phyloP scores from a whole-genome alignment of 2,888 invertebrate genomes.

The Nemapogon koenigi region DNA sequence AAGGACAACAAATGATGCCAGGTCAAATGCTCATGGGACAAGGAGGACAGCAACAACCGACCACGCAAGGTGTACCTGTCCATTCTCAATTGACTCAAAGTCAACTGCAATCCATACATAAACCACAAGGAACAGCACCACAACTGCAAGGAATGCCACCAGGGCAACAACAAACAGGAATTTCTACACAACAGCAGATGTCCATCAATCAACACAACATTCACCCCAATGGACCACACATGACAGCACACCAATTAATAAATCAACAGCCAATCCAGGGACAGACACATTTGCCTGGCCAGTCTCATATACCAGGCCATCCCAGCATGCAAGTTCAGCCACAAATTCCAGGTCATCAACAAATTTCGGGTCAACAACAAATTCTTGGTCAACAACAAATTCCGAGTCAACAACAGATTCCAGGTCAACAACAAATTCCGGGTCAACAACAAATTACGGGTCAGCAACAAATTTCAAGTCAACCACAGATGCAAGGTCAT shows the following conservation, averaged over 20 bases:
- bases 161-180: too few species aligned
- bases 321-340: slow-evolving; percentile 17
- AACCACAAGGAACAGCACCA: slow-evolving; percentile 19
- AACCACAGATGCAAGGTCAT: slow-evolving; percentile 11
- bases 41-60: slow-evolving; percentile 16
- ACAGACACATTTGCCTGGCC: slow-evolving; percentile 7
- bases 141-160: slow-evolving; percentile 12
- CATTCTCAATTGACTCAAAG: slow-evolving; percentile 31
- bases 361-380: slow-evolving; percentile 10
- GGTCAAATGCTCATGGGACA: slow-evolving; percentile 10
- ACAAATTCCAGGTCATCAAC: slow-evolving; percentile 5
- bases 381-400: slow-evolving; percentile 22
- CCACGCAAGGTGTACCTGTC: slow-evolving; percentile 21
- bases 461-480: slow-evolving; percentile 9
- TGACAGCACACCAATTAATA: slow-evolving; percentile 10
- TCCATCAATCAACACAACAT: slow-evolving; percentile 12
- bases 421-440: slow-evolving; percentile 16
- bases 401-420: slow-evolving; percentile 22
- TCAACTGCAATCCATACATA: slow-evolving; percentile 24
- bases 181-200: too few species aligned
- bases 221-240: slow-evolving; percentile 10
- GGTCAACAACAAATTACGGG: slow-evolving; percentile 16
- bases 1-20: slow-evolving; percentile 27
- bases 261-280: neutral
- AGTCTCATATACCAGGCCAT: slow-evolving; percentile 19